Evolutionary conservation across 2,113 vertebrate genomes (phyloP).

Genomic region (Panthera tigris): DNA sequence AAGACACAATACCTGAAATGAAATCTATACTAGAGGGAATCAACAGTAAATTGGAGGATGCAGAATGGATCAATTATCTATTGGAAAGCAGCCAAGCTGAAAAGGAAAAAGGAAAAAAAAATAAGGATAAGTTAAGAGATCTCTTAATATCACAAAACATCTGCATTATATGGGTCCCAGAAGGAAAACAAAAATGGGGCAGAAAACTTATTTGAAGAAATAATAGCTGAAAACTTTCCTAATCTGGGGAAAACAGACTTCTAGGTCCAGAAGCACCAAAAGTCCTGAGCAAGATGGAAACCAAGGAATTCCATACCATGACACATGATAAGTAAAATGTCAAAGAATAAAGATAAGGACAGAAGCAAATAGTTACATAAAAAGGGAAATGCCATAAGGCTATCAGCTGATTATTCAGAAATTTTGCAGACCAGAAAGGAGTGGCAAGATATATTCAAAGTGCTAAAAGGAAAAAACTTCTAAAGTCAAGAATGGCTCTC

Average conservation of each 20-base stretch:
- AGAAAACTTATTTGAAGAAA: neutral
- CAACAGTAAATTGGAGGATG: neutral
- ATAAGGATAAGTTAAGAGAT: neutral
- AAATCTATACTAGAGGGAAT: neutral
- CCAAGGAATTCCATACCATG: neutral
- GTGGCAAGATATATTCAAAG: neutral
- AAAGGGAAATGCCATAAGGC: neutral
- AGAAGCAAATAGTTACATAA: neutral
- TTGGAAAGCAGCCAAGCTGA: neutral
- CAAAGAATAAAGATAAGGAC: neutral
- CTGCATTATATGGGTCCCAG: neutral
- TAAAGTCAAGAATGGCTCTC: neutral
- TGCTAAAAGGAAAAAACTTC: neutral
- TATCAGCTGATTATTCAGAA: neutral
- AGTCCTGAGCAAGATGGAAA: neutral
- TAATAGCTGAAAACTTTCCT: neutral
- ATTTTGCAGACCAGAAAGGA: neutral
- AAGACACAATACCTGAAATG: neutral
- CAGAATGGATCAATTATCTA: neutral
- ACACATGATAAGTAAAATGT: neutral
- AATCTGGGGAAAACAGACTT: neutral
- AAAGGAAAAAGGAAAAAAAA: neutral
- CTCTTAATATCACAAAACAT: neutral
- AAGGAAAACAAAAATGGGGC: neutral
- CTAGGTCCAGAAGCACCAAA: neutral